These are phyloP conservation scores for Maconellicoccus hirsutus DNA, from an alignment of 1,140 invertebrate species.

Conservation along the genomic window DNA sequence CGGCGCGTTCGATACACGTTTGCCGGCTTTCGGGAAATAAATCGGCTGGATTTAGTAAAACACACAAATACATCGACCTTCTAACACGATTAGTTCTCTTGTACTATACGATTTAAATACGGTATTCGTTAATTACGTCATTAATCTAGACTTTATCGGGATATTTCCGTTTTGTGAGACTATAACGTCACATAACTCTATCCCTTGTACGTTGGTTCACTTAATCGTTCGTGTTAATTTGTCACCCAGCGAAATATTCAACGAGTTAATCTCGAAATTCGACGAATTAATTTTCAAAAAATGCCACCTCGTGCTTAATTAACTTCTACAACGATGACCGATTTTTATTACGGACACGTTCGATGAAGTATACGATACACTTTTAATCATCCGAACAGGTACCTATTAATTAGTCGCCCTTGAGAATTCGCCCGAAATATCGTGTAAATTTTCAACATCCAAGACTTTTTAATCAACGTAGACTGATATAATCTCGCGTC, in stretches of 20 bases:
- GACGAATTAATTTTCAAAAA: too few relatives aligned
- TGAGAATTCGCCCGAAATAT: too few relatives aligned
- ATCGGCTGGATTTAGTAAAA: not conserved
- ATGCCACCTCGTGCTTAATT: too few relatives aligned
- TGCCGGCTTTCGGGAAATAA: not conserved
- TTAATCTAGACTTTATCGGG: constrained; percentile 3
- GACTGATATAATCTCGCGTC: too few relatives aligned
- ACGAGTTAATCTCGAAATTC: not conserved
- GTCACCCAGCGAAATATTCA: not conserved
- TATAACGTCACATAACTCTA: not conserved
- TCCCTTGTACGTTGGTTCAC: not conserved
- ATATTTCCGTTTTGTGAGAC: not conserved
- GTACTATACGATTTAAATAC: not conserved
- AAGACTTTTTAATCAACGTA: too few relatives aligned
- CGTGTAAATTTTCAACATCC: too few relatives aligned
- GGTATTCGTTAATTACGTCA: constrained; percentile 8
- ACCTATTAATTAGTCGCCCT: too few relatives aligned
- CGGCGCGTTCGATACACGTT: not conserved
- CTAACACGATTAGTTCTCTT: not conserved
- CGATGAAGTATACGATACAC: too few relatives aligned
- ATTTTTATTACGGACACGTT: too few relatives aligned
- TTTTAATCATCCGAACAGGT: too few relatives aligned
- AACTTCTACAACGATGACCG: too few relatives aligned
- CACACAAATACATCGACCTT: not conserved
- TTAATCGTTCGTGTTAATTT: constrained; percentile 7